Base-by-base conservation (phyloP, 1,140 invertebrate species). In the Hestina assimilis region DNA sequence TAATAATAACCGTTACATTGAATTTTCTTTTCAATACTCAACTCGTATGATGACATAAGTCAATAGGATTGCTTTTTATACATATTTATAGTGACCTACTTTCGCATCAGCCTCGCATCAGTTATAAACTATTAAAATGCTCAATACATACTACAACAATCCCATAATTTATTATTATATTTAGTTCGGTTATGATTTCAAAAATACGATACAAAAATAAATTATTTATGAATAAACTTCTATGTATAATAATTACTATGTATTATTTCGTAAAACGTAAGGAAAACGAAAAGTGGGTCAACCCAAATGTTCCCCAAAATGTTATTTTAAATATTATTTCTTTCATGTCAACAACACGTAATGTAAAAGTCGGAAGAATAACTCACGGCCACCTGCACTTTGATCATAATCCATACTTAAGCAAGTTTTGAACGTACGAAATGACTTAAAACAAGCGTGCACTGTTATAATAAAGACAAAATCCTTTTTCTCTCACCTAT, bases 361-460 rank as follows among this genome's bases (percentile, higher is more conserved):
- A 12, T 6, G 4, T 15, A 6, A 14, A 14, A 33, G 12, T 33
- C 31, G 15, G 12, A 15, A 33, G n/a, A n/a, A 33, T 14, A 33
- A 1, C 31, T 14, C 31, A 12, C 31, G 12, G 33, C 19, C 58
- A 60, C 43, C 51, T 60, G 51, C 45, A 26, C 58, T 55, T 60
- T 50, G 58, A 50, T 60, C 58, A 28, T 54, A 38, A 54, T 38
- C 19, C n/a, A n/a, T 33, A 33, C 14, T 6, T 14, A 33, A 33
- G 15, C 41, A 28, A 45, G 26, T 45, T 45, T 17, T 26, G 23
- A 26, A 26, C 26, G 21, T 14, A 33, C 31, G 31, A 11, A 33
- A 33, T 33, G 15, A 33, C 12, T 14, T 33, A 33, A 33, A 33
- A 17, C 8, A 33, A 14, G 15, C 8, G 31, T 6, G 14, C 12